Evolutionary conservation across 1,140 invertebrate species (phyloP), one percentile per base, ranked within the genome.

Genomic region (Drosophila seguyi): DNA sequence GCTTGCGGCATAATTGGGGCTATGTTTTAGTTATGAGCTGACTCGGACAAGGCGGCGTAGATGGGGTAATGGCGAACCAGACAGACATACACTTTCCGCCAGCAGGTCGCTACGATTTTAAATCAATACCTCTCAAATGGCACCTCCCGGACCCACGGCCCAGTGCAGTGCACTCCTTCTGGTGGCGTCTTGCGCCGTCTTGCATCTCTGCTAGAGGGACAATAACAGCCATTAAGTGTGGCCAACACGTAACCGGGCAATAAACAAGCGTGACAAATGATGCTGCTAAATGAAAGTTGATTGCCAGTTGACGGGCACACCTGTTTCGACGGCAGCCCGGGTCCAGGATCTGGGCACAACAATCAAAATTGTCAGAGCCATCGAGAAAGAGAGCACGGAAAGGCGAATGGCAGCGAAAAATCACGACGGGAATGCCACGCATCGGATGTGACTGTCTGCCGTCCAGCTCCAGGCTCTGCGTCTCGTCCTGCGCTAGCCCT

Each of bases 201-300:
- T 68, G 65, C 65, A 56, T 42, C 20, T 29, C 36, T 36, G 59
- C 47, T 16, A 27, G 10, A 53, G 59, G 45, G 73, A 88, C 85
- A 88, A 88, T 88, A 88, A 84, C 85, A 90, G 71, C 69, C 75
- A 88, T 90, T 90, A 90, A 90, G 85, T 78, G 63, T 76, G 84
- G 63, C 81, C 84, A 90, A 72, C 84, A 88, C 84, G 85, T 88
- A 88, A 85, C 85, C 59, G 85, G 85, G 85, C 86, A 88, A 88
- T 88, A 88, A 88, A 88, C 85, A 88, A 88, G 78, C 78, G 85
- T 85, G 85, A 88, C 85, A 88, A 88, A 88, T 88, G 85, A 88
- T 85, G 85, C 85, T 90, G 86, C 85, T 90, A 88, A 88, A 88
- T 90, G 85, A 85, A 90, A 90, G 81, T 88, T 88, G 85, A 88